Percentiles rank a stretch among this genome's conserved stretches.
phyloP scores from a whole-genome alignment of 1,140 invertebrate genomes.

The Caerostris extrusa region DNA sequence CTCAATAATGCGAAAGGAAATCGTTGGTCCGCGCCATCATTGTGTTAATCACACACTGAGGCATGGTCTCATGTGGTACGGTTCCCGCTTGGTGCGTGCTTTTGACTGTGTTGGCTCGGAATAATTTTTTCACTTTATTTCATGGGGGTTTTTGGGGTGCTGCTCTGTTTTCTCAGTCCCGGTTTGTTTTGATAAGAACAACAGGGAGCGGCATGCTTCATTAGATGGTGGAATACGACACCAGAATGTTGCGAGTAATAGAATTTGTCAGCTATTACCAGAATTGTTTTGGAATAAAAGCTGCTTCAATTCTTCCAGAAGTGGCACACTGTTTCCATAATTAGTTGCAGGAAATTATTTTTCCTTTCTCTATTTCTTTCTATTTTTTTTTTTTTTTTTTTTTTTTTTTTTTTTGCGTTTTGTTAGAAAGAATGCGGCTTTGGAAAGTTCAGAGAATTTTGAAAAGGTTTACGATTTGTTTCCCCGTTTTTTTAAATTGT shows the following conservation, averaged over 20 bases:
- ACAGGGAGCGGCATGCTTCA: background rate
- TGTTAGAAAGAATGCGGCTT: too few relatives aligned
- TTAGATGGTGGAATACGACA: constrained; percentile 62
- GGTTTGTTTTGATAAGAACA: too few relatives aligned
- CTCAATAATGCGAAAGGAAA: background rate
- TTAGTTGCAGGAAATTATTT: too few relatives aligned
- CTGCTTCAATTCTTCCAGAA: too few relatives aligned
- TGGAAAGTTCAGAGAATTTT: too few relatives aligned
- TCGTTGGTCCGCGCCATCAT: constrained; percentile 8
- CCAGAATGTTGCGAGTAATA: background rate
- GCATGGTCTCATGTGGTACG: background rate
- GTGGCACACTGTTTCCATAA: too few relatives aligned
- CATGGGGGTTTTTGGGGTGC: background rate
- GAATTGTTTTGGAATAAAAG: background rate
- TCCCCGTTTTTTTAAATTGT: too few relatives aligned
- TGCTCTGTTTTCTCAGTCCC: background rate
- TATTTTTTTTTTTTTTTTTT: too few relatives aligned
- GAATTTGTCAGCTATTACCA: constrained; percentile 33
- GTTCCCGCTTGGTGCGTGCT: background rate
- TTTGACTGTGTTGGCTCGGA: background rate
- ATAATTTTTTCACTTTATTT: too few relatives aligned
- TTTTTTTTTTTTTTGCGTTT: too few relatives aligned
- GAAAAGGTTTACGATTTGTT: too few relatives aligned
- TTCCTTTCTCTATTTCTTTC: too few relatives aligned
- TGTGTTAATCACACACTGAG: constrained; percentile 25